Evolutionary conservation across 1,140 invertebrate species (phyloP), one percentile per base, ranked within the genome.

Genomic region (Homalodisca vitripennis): DNA sequence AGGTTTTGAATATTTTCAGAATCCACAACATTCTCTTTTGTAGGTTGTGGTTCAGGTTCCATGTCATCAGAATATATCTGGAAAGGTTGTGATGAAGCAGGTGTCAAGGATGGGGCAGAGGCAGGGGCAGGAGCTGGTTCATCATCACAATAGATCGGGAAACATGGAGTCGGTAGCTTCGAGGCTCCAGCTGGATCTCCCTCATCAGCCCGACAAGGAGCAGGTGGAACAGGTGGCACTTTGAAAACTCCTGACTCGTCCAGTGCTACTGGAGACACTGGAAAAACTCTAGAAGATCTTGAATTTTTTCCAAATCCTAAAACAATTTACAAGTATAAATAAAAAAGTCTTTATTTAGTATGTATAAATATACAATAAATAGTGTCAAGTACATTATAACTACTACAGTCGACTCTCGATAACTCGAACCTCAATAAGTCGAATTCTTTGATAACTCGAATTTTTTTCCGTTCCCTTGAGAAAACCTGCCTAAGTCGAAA

Each of bases 61-160:
- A 6, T 14, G 14, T 67, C 66, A 27, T 67, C 66, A 2, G 34
- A n/a, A 46, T 41, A 67, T 3, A 67, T 67, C 46, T 67, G 41
- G 46, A 67, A 47, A n/a, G 46, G 14, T 47, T n/a, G n/a, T n/a
- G n/a, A n/a, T n/a, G n/a, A n/a, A n/a, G n/a, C n/a, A n/a, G n/a
- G n/a, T n/a, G n/a, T n/a, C n/a, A n/a, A n/a, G n/a, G n/a, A n/a
- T n/a, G 27, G 24, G 3, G 31, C 51, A 24, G 26, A 3, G 22
- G 66, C 30, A n/a, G 55, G 55, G 20, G 48, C 20, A 13, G 64
- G 64, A 20, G 32, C 27, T 47, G n/a, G 13, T 48, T 60, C 55
- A n/a, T 60, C 55, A n/a, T 60, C 55, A 10, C 24, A 22, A 26
- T 22, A 60, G 14, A 60, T 26, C 13, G 55, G 22, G 55, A 60